Evolutionary conservation across 2,888 invertebrate species (phyloP).

Genomic region (Octodonta nipae): DNA sequence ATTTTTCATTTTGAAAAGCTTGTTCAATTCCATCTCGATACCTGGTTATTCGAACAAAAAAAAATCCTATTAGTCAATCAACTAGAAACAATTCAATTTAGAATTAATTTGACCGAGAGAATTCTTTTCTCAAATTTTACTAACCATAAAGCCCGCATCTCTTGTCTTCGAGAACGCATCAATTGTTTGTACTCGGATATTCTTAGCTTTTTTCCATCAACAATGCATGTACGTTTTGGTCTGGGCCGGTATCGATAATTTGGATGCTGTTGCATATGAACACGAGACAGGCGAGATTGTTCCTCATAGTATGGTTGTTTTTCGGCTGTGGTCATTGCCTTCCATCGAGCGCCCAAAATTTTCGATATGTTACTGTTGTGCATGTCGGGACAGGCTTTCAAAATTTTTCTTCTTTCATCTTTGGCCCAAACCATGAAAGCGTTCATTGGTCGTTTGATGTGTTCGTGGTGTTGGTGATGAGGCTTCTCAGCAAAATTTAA

Average conservation of each 20-base stretch:
- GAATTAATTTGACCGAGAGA: no score
- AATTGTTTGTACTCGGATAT: constrained; percentile 96
- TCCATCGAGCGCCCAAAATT: constrained; percentile 96
- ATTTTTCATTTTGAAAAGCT: no score
- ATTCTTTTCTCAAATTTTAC: no score
- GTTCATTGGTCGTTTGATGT: constrained; percentile 99
- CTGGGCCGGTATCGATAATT: constrained; percentile 86
- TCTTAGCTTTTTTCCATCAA: constrained; percentile 97
- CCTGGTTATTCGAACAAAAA: no score
- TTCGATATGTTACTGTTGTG: constrained; percentile 99
- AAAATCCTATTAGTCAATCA: no score
- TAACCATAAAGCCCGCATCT: constrained; percentile 92
- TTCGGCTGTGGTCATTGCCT: constrained; percentile 94
- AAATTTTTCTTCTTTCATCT: constrained; percentile 93
- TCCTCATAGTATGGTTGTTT: constrained; percentile 99
- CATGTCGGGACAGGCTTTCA: constrained; percentile 99
- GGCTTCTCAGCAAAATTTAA: no score
- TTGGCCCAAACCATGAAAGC: constrained; percentile 99
- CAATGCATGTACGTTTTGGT: constrained; percentile 96
- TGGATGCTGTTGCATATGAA: constrained; percentile 99
- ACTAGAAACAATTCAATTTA: no score
- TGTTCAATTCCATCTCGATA: no score
- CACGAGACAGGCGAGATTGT: constrained; percentile 88
- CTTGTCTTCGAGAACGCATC: constrained; percentile 84
- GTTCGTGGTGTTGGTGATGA: no score